Base-by-base conservation (phyloP, 2,113 vertebrate species). In the Brachionichthys hirsutus region DNA sequence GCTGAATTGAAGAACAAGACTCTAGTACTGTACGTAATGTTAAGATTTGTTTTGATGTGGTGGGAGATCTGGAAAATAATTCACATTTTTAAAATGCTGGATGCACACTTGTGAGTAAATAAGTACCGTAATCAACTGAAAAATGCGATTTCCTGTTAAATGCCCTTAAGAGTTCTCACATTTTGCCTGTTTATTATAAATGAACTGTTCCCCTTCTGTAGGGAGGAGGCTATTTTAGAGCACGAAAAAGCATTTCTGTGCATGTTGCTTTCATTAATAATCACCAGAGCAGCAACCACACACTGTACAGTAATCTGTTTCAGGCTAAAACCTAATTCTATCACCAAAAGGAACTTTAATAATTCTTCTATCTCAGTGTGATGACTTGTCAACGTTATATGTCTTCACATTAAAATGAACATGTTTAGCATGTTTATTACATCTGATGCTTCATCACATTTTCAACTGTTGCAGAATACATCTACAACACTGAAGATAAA, bases 231-330 rank as follows among this genome's bases (percentile, higher is more conserved):
- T 78, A 38, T 54, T 75, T 62, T 63, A 34, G 17, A 78, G 85
- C 85, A 85, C 83, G 86, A 77, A 49, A 20, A 48, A 44, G 40
- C 57, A 30, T 30, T 8, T 30, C 48, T 77, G 12, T 75, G 85
- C 85, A 86, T 89, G 85, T 46, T 48, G 40, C 51, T 78, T 56
- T 63, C 45, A 63, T 50, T 66, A 44, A 57, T 41, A 46, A 73
- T 70, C 57, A 70, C 63, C 30, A 65, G 18, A 59, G 40, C 35
- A 45, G 12, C 18, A 48, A 36, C 17, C 59, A 38, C 54, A 56
- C 44, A 47, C 34, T 52, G 24, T 41, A 41, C 49, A 69, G 22
- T 16, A 46, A 68, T 41, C 7, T 30, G 12, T 44, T 62, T 53
- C 22, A 62, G 55, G 57, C 44, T 14, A 13, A 42, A n/a, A 54